phyloP scores from a whole-genome alignment of 92 coral and sea anemone species.

The Anthopleura xanthogrammica region DNA sequence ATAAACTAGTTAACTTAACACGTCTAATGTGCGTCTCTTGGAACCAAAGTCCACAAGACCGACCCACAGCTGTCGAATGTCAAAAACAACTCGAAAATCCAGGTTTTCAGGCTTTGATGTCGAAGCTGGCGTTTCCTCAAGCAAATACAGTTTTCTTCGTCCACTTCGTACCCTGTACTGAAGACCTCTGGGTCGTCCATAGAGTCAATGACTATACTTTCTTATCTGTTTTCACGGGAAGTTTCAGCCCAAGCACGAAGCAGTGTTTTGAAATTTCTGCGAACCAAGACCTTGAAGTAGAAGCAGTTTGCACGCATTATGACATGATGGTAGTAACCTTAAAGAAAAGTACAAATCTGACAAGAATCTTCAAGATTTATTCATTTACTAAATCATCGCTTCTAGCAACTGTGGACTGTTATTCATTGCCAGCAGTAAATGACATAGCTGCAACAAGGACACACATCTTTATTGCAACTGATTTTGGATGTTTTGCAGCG shows the following conservation, averaged over 20 bases:
- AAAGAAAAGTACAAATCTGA: neutral
- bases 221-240: slow-evolving; percentile 17
- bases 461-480: neutral
- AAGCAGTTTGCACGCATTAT: neutral
- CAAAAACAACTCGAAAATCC: slow-evolving; percentile 37
- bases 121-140: slow-evolving; percentile 40
- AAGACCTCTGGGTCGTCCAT: slow-evolving; percentile 48
- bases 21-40: slow-evolving; percentile 46
- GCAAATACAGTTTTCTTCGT: slow-evolving; percentile 24
- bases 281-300: neutral
- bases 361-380: neutral
- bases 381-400: neutral
- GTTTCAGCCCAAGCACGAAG: neutral
- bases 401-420: neutral
- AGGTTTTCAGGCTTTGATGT: slow-evolving; percentile 49
- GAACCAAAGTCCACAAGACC: slow-evolving; percentile 22
- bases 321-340: slow-evolving; percentile 5
- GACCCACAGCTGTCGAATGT: slow-evolving; percentile 41
- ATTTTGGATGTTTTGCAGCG: neutral
- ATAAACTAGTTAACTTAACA: slow-evolving; percentile 33
- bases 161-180: slow-evolving; percentile 18
- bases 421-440: neutral
- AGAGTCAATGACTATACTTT: neutral
- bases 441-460: neutral
- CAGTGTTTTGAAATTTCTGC: neutral